Evolutionary conservation across 2,888 invertebrate genomes (phyloP), one percentile per base, ranked within the genome.

Genomic region (Erynnis tages): DNA sequence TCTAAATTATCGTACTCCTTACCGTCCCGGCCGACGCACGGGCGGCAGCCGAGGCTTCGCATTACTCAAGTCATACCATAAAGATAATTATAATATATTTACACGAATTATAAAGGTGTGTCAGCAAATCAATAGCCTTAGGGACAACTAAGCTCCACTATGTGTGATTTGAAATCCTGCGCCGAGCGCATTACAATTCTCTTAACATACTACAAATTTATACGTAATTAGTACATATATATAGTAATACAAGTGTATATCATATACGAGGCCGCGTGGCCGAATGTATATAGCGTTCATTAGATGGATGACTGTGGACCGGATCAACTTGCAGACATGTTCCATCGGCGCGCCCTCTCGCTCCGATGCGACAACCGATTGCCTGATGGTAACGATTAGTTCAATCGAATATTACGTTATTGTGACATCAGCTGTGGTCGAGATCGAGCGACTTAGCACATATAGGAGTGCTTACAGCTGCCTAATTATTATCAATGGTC

Each of bases 141-240:
- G 80, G 77, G 83, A 82, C 80, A 82, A 82, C 85, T 86, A 88
- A 84, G 82, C 82, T 85, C 82, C 80, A 82, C 87, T 88, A 87
- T 80, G 82, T 82, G 82, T 86, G 88, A 86, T 86, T 85, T 82
- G 69, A 84, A 86, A 84, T 76, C 76, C 68, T 75, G 76, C 85
- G 83, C 85, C 76, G 82, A 75, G 82, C 82, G 83, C 84, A 52
- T 62, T 65, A 65, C 58, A 74, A 37, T 37, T 72, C 67, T 69
- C 79, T 80, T 83, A 83, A 73, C 64, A 71, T 81, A 86, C 83
- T 67, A 80, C 80, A 81, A 84, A 83, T 86, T 84, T 84, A 87
- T 79, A 85, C 75, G 79, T 80, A 82, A 80, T 76, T 76, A 73
- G 61, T 66, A 63, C 62, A 67, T 66, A 67, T 60, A 65, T 60